Evolutionary conservation across 1,140 invertebrate species (phyloP).

Genomic region (Gonioctena quinquepunctata): DNA sequence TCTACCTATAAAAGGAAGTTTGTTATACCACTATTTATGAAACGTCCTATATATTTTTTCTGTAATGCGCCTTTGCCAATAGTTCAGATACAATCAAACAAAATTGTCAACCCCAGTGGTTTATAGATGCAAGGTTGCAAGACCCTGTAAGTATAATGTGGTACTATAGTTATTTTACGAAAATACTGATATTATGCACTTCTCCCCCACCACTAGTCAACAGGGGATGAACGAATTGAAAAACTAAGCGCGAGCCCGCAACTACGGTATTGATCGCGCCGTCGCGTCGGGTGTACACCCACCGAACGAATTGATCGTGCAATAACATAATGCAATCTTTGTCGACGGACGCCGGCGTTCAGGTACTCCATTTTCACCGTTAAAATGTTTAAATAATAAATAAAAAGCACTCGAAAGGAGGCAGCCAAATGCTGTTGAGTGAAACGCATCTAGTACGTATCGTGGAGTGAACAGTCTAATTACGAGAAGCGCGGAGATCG

Average conservation of each 20-base stretch:
- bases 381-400: constrained; percentile 7
- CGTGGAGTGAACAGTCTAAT: not conserved
- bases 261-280: constrained; percentile 19
- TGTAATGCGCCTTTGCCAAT: too few species aligned
- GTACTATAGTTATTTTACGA: too few species aligned
- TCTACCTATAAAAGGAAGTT: too few species aligned
- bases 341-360: constrained; percentile 6
- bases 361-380: constrained; percentile 10
- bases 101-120: too few species aligned
- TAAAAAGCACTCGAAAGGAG: not conserved
- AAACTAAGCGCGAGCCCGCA: constrained; percentile 13
- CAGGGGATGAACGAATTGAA: constrained; percentile 11
- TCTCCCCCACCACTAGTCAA: not conserved
- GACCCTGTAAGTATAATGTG: too few species aligned
- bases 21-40: too few species aligned
- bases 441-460: constrained; percentile 3
- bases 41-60: too few species aligned
- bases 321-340: constrained; percentile 15
- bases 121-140: too few species aligned
- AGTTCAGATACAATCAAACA: too few species aligned
- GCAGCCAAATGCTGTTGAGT: not conserved
- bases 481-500: not conserved
- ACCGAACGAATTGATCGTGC: not conserved
- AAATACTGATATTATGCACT: not conserved
- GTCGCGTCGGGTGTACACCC: constrained; percentile 3